Percentiles rank a stretch among this genome's conserved stretches.
Evolutionary conservation across 2,797 vertebrate species (phyloP).

Genomic region (Tiaroga cobitis): DNA sequence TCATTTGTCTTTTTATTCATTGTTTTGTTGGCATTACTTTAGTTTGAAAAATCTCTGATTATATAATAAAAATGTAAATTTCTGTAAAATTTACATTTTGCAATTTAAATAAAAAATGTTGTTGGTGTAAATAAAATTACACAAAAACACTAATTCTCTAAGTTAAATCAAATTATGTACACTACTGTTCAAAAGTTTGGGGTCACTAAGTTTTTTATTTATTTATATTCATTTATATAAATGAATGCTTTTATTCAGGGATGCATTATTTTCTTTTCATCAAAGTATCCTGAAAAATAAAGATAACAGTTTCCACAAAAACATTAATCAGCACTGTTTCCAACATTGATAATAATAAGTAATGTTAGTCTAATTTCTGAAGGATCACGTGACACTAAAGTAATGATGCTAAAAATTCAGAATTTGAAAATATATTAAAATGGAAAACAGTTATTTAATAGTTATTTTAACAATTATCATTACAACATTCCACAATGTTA

Average conservation of each 20-base stretch:
- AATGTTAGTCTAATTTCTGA: neutral
- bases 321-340: neutral
- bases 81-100: neutral
- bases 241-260: neutral
- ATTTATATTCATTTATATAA: too few relatives aligned
- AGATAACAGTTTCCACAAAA: neutral
- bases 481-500: neutral
- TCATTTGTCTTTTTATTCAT: slow-evolving; percentile 5
- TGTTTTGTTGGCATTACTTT: neutral
- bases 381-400: neutral
- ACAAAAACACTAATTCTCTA: neutral
- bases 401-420: neutral
- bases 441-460: neutral
- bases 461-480: neutral
- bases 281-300: neutral
- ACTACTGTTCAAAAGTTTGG: neutral
- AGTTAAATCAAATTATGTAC: neutral
- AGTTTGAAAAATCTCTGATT: too few relatives aligned
- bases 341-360: neutral
- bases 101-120: neutral
- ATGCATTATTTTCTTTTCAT: neutral
- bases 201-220: too few relatives aligned
- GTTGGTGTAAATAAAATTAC: too few relatives aligned
- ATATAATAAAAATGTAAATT: neutral
- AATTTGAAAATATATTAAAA: too few relatives aligned